Conservation (phyloP, 1,140 invertebrate genomes). For the Chrysoperla carnea region DNA sequence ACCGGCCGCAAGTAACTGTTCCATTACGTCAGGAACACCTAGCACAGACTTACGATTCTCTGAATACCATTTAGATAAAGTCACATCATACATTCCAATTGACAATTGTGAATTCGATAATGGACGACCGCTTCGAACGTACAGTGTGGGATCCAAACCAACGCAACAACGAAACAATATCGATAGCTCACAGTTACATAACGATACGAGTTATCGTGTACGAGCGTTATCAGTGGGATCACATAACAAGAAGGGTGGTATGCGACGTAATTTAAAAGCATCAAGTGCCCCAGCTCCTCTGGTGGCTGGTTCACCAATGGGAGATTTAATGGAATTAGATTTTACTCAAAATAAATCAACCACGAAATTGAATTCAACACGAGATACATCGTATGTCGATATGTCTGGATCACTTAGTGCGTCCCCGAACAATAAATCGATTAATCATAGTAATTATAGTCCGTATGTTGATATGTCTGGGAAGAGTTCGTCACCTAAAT, state of each 20-base stretch:
- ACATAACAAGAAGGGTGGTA: constrained; percentile 26
- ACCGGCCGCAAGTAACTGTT: constrained; percentile 41
- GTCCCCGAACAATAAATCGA: constrained; percentile 3
- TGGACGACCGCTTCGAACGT: constrained; percentile 49
- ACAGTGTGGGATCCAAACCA: constrained; percentile 65
- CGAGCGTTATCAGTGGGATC: constrained; percentile 55
- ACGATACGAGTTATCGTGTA: constrained; percentile 25
- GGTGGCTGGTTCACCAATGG: constrained; percentile 33
- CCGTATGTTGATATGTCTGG: constrained; percentile 2
- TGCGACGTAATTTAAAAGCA: constrained; percentile 26
- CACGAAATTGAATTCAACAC: constrained; percentile 16
- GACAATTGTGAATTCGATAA: constrained; percentile 29
- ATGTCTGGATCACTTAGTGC: constrained; percentile 19
- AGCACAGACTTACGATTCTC: constrained; percentile 39
- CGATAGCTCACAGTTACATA: constrained; percentile 22
- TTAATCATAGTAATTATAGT: not conserved
- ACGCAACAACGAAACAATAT: constrained; percentile 23
- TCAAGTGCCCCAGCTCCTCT: constrained; percentile 41
- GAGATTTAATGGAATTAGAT: constrained; percentile 66
- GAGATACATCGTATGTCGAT: constrained; percentile 25
- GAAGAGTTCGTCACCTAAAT: constrained; percentile 4
- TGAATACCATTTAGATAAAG: constrained; percentile 48
- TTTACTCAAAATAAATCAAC: constrained; percentile 34
- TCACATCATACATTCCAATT: constrained; percentile 37
- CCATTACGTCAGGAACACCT: constrained; percentile 53